Evolutionary conservation across 1,140 invertebrate species (phyloP), one percentile per base, ranked within the genome.

Genomic region (Kradibia gibbosae): DNA sequence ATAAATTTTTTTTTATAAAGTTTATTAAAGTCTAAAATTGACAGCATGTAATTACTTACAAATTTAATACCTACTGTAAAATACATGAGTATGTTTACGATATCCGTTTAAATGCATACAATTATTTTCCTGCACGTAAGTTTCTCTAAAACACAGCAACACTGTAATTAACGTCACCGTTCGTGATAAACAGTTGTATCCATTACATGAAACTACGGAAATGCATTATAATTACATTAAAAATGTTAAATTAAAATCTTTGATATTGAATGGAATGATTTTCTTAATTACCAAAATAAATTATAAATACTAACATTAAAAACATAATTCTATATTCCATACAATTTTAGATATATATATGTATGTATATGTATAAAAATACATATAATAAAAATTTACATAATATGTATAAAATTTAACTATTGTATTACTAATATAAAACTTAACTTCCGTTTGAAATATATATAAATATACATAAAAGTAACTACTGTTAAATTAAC

Each of bases 121-220:
- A 31, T 72, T 72, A 72, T 50, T 53, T 73, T 73, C 48, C 53
- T 34, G 17, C 17, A 53, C 28, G 15, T 53, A 50, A 72, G 53
- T 73, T 73, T 53, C 71, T 73, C 17, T 55, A 31, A 73, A 50
- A 50, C 28, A 31, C 22, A 53, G 5, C 39, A 34, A 53, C 45
- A 50, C 50, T 50, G 57, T 65, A 77, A 77, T 77, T 77, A 77
- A 62, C 57, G 75, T 65, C 25, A 62, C 39, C 39, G 25, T 39
- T 13, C 60, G 77, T 55, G 77, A 78, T 70, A 78, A 67, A 70
- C 45, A 60, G 55, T 60, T 76, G 22, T 60, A 60, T 60, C 73
- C 53, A 60, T 60, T 76, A 60, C 36, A 73, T 36, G 48, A 73
- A n/a, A 67, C 34, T 39, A 4, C n/a, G 20, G 70, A 5, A 50